Percentiles rank a stretch among this genome's conserved stretches.
phyloP scores from a whole-genome alignment of 2,888 invertebrate species.

The Chironomus tentans region DNA sequence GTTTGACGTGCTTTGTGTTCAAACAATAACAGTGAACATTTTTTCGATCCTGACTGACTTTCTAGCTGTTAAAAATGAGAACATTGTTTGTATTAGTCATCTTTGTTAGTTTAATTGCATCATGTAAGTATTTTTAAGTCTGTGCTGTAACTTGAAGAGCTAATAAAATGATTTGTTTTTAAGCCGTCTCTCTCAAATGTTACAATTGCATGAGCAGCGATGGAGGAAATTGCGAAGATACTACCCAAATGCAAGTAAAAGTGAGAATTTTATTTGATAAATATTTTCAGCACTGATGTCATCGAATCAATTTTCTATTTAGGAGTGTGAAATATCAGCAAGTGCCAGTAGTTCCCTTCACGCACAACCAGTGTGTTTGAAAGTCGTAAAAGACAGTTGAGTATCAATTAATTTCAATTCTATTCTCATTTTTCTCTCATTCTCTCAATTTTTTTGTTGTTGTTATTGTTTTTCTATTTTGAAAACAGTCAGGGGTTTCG shows the following conservation, averaged over 20 bases:
- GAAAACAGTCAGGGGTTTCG: slow-evolving; percentile 1
- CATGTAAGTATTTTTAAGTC: neutral
- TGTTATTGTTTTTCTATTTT: neutral
- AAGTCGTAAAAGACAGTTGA: slow-evolving; percentile 14
- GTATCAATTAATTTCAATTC: neutral
- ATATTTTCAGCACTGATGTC: neutral
- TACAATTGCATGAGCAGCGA: neutral
- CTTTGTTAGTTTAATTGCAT: neutral
- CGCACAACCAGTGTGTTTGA: neutral
- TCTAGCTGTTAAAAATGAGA: too few relatives aligned
- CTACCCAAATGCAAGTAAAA: slow-evolving; percentile 4
- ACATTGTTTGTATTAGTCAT: too few relatives aligned
- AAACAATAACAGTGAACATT: too few relatives aligned
- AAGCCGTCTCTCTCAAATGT: slow-evolving; percentile 16
- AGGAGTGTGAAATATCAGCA: neutral
- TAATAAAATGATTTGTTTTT: neutral
- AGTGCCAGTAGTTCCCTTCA: neutral
- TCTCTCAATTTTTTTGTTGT: neutral
- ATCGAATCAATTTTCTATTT: neutral
- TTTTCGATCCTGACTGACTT: too few relatives aligned
- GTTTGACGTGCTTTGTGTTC: neutral
- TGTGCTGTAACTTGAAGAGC: neutral
- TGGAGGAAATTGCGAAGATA: slow-evolving; percentile 15
- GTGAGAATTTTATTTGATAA: neutral
- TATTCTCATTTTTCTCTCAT: neutral